Evolutionary conservation across 2,797 vertebrate species (phyloP).

Genomic region (Allobates femoralis): DNA sequence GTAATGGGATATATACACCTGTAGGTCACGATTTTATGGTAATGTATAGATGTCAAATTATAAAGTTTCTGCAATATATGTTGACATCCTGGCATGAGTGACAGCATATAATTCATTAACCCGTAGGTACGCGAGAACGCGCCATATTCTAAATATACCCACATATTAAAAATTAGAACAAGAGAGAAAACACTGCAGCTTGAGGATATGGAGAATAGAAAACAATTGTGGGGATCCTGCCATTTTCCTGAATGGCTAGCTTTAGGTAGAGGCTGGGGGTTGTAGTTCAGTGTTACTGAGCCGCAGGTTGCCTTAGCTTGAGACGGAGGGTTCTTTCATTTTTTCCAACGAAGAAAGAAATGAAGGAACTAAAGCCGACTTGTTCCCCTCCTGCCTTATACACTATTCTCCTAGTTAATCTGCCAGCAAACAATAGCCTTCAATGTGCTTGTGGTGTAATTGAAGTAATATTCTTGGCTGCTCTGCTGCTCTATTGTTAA

Average conservation of each 20-base stretch:
- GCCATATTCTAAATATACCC: neutral
- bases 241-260: neutral
- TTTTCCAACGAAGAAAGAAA: slow-evolving; percentile 9
- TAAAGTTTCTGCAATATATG: neutral
- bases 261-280: neutral
- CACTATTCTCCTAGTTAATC: slow-evolving; percentile 55
- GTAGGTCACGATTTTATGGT: neutral
- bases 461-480: slow-evolving; percentile 57
- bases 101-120: neutral
- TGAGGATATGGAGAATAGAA: neutral
- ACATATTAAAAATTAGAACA: too few relatives aligned
- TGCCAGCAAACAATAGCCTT: slow-evolving; percentile 58
- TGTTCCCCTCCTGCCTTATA: slow-evolving; percentile 37
- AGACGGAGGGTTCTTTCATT: neutral
- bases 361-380: slow-evolving; percentile 28
- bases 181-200: neutral
- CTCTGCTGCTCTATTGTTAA: slow-evolving; percentile 59
- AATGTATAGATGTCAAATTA: neutral
- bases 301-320: neutral
- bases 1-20: too few relatives aligned
- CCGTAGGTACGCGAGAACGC: neutral
- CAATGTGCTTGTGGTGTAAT: slow-evolving; percentile 51
- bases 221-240: neutral
- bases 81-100: neutral
- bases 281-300: slow-evolving; percentile 8